Percentiles rank a stretch among this genome's conserved stretches.
These are phyloP conservation scores for Atractosteus spatula DNA, from an alignment of 2,113 vertebrate species.

Conservation along the genomic window DNA sequence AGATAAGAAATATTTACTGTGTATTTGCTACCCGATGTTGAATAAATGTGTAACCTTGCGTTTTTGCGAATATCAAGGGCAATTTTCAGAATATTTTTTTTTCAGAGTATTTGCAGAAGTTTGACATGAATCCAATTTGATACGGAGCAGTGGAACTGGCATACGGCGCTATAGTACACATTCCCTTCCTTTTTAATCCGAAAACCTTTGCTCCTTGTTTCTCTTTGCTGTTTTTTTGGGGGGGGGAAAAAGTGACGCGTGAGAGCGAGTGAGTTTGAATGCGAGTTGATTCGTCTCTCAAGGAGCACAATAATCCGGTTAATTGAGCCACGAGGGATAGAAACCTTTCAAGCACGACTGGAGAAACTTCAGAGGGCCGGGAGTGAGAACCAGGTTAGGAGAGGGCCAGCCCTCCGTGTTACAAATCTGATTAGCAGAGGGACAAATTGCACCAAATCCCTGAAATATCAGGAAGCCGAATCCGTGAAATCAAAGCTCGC, in stretches of 20 bases:
- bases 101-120: too few species aligned
- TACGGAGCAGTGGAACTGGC: too few species aligned
- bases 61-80: too few species aligned
- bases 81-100: too few species aligned
- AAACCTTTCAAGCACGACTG: conserved; percentile 72
- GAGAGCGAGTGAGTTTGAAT: conserved; percentile 60
- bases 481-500: conserved; percentile 55
- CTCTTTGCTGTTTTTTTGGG: conserved; percentile 36
- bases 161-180: too few species aligned
- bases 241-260: conserved; percentile 28
- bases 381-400: conserved; percentile 59
- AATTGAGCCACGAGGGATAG: conserved; percentile 92
- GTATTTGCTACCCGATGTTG: too few species aligned
- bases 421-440: conserved; percentile 69
- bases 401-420: conserved; percentile 44
- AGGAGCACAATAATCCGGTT: conserved; percentile 93
- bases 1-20: too few species aligned
- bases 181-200: too few species aligned
- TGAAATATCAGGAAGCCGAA: conserved; percentile 48
- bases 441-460: conserved; percentile 71
- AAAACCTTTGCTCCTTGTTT: conserved; percentile 41
- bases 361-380: conserved; percentile 56
- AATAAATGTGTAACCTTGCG: too few species aligned
- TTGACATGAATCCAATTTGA: too few species aligned
- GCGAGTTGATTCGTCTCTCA: conserved; percentile 71